Conservation (phyloP, 2,113 vertebrate species). For the Tylochromis polylepis region DNA sequence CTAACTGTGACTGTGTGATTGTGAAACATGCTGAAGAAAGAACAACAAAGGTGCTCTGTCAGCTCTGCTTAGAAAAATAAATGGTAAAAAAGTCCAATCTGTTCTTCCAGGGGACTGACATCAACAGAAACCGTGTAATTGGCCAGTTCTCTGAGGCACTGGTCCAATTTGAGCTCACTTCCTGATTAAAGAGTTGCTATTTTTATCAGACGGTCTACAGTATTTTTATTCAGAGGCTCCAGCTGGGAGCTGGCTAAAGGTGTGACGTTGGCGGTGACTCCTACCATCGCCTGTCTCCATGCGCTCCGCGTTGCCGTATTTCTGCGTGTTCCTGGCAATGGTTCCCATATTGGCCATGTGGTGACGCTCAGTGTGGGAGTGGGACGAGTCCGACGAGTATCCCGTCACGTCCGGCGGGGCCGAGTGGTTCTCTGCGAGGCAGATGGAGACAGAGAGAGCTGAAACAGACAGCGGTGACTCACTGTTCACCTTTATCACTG, state of each 20-base stretch:
- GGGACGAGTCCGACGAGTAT: conserved; percentile 86
- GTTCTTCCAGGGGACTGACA: conserved; percentile 10
- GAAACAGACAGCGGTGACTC: background rate
- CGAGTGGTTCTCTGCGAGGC: conserved; percentile 88
- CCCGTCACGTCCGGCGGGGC: conserved; percentile 96
- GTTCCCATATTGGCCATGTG: conserved; percentile 95
- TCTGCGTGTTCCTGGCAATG: conserved; percentile 83
- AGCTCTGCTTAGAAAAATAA: background rate
- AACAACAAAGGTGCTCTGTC: conserved; percentile 4
- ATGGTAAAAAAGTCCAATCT: background rate
- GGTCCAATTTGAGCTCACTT: conserved; percentile 25
- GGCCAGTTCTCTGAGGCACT: conserved; percentile 15
- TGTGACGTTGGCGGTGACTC: background rate
- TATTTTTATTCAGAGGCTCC: background rate
- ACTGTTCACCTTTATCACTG: background rate
- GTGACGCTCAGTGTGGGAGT: conserved; percentile 86
- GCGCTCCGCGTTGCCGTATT: conserved; percentile 97
- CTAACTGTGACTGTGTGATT: background rate
- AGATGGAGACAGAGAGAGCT: background rate
- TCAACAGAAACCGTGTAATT: conserved; percentile 11
- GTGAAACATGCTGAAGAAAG: background rate
- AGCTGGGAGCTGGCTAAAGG: background rate
- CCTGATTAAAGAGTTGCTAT: conserved; percentile 30
- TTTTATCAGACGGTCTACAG: background rate
- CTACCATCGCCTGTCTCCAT: conserved; percentile 98